Percentiles rank a stretch among this genome's conserved stretches.
These are phyloP conservation scores for Pandion haliaetus DNA, from an alignment of 2,113 vertebrate species.

Conservation along the genomic window DNA sequence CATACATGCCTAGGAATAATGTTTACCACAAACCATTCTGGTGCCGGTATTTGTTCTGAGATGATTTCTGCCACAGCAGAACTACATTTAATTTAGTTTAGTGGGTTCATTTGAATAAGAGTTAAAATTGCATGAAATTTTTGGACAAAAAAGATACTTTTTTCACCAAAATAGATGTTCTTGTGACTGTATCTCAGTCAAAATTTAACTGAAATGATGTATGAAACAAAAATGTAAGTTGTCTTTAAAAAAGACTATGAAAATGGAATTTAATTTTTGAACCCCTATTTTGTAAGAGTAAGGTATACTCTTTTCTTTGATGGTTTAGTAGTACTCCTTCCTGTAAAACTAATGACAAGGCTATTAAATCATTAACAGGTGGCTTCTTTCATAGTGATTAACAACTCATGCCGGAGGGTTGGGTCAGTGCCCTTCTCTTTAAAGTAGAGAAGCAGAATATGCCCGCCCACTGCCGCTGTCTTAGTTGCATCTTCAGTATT, in stretches of 20 bases:
- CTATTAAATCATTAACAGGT: background rate
- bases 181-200: background rate
- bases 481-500: background rate
- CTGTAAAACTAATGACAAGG: background rate
- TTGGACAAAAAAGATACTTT: background rate
- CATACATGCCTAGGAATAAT: background rate
- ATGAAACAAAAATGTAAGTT: background rate
- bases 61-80: background rate
- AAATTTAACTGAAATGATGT: background rate
- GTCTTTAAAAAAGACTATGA: background rate
- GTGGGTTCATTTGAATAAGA: background rate
- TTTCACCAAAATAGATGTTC: background rate
- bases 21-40: background rate
- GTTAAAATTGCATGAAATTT: background rate
- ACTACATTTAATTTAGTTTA: background rate
- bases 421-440: background rate
- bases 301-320: background rate
- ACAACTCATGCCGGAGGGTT: background rate
- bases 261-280: background rate
- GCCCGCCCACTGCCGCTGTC: background rate
- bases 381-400: background rate
- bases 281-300: background rate
- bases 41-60: background rate
- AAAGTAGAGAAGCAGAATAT: background rate
- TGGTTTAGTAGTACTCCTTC: background rate